Percentiles rank a stretch among this genome's conserved stretches.
These are phyloP conservation scores for Porites lutea DNA, from an alignment of 64 coral and sea anemone species.

Conservation along the genomic window DNA sequence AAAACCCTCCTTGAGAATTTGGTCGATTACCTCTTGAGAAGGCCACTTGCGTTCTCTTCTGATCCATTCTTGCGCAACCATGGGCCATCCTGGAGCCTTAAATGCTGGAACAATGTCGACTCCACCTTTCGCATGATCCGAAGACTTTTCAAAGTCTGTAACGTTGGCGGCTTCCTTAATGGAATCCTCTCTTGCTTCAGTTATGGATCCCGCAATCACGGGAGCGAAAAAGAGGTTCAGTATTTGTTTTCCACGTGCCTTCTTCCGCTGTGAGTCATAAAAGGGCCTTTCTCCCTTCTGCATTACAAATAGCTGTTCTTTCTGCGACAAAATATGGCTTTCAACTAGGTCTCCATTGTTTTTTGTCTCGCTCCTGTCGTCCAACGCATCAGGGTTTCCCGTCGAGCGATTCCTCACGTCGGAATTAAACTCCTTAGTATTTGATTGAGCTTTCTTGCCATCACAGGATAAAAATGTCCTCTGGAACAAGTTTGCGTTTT, in stretches of 20 bases:
- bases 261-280: not conserved
- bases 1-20: slow-evolving; percentile 62
- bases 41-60: slow-evolving; percentile 68
- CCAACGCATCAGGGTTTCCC: no score
- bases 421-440: no score
- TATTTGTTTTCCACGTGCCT: not conserved
- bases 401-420: no score
- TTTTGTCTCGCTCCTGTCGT: not conserved
- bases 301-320: not conserved
- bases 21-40: slow-evolving; percentile 7
- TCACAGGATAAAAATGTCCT: no score
- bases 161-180: not conserved
- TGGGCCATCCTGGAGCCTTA: slow-evolving; percentile 59
- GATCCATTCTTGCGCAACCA: slow-evolving; percentile 49
- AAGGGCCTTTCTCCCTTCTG: not conserved
- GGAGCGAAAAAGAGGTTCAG: not conserved
- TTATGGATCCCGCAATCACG: not conserved
- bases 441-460: no score
- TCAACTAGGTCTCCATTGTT: not conserved
- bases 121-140: not conserved
- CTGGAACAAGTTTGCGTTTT: no score
- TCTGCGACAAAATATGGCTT: not conserved
- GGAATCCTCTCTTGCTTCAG: not conserved
- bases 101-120: slow-evolving; percentile 78
- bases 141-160: not conserved